Evolutionary conservation across 2,797 vertebrate species (phyloP).

Genomic region (Hemitrygon akajei): DNA sequence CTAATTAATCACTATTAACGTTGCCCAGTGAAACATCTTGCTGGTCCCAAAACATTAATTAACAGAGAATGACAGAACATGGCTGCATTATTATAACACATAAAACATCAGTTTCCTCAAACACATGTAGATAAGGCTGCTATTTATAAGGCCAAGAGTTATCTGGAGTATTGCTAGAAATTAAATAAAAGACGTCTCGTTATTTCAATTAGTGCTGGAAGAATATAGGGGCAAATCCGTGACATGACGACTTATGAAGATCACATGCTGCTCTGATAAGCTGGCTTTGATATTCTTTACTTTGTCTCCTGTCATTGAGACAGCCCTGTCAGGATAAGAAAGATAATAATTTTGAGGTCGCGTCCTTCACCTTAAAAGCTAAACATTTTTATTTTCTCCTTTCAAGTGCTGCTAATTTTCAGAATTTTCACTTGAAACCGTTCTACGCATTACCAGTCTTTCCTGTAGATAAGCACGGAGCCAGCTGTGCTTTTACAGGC

Average conservation of each 20-base stretch:
- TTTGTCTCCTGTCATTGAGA: conserved; percentile 3
- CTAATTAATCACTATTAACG: conserved; percentile 18
- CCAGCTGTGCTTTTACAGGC: too few relatives aligned
- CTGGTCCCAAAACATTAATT: neutral
- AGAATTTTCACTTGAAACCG: neutral
- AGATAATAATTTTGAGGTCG: neutral
- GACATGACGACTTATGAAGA: neutral
- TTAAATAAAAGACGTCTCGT: conserved; percentile 4
- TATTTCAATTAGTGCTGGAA: conserved; percentile 24
- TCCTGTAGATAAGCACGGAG: too few relatives aligned
- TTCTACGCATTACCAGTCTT: neutral
- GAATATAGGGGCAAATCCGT: neutral
- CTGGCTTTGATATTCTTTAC: conserved; percentile 9
- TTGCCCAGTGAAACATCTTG: neutral
- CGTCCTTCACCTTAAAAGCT: neutral
- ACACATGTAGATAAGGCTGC: neutral
- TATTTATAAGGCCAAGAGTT: conserved; percentile 2
- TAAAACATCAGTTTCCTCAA: neutral
- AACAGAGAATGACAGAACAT: conserved; percentile 13
- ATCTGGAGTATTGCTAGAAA: conserved; percentile 1
- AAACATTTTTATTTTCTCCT: neutral
- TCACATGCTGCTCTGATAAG: neutral
- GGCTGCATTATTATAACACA: conserved; percentile 14
- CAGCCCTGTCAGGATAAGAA: neutral
- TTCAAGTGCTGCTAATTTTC: neutral